A percentile compares a stretch with the other conserved stretches of the same genome.
Evolutionary conservation across 2,113 vertebrate species (phyloP).

Genomic region (Pogona vitticeps): DNA sequence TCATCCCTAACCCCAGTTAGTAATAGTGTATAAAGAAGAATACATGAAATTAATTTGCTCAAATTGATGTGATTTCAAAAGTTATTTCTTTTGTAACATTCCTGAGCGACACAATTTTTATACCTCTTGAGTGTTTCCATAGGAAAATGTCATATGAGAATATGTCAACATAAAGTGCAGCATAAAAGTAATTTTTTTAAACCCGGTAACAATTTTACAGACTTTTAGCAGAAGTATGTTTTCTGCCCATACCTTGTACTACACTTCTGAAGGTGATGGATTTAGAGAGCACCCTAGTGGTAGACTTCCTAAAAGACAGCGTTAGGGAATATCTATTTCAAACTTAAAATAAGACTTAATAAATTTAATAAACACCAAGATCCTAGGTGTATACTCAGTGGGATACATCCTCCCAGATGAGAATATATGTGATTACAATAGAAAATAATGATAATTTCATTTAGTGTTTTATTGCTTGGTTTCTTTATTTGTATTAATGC

Average conservation of each 20-base stretch:
- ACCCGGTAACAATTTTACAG: background rate
- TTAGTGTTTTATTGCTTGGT: background rate
- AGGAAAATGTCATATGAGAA: background rate
- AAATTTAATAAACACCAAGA: background rate
- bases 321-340: background rate
- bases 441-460: background rate
- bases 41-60: background rate
- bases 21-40: background rate
- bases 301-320: conserved; percentile 10
- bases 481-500: too few relatives aligned
- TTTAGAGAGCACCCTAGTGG: conserved; percentile 62
- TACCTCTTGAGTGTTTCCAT: too few relatives aligned
- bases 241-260: background rate
- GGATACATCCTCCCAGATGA: background rate
- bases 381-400: background rate
- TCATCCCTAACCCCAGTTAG: too few relatives aligned
- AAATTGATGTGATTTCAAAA: background rate
- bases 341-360: background rate
- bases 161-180: background rate
- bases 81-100: background rate
- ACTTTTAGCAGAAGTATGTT: background rate
- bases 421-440: background rate
- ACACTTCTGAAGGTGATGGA: background rate
- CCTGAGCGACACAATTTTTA: too few relatives aligned
- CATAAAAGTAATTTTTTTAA: background rate